These are phyloP conservation scores for Orchestes rusci DNA, from an alignment of 2,888 invertebrate genomes.

Conservation along the genomic window DNA sequence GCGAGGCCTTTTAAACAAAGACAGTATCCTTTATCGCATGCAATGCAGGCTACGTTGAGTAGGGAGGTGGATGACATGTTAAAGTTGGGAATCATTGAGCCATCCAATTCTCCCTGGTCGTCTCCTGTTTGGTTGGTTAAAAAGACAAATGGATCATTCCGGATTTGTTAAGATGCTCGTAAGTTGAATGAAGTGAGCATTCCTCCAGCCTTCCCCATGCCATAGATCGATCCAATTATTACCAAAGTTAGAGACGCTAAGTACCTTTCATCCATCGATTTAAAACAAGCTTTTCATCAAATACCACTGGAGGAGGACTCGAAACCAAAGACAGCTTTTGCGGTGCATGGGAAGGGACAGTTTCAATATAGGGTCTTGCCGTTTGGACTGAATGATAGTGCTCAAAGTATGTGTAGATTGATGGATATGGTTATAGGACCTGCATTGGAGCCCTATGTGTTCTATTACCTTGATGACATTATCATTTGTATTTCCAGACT, in stretches of 20 bases:
- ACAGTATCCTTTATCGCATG: conserved; percentile 13
- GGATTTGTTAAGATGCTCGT: conserved; percentile 34
- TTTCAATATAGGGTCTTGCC: neutral
- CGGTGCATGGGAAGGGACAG: too few species aligned
- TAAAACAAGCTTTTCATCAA: too few species aligned
- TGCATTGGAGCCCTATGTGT: too few species aligned
- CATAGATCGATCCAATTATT: too few species aligned
- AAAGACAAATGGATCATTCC: conserved; percentile 27
- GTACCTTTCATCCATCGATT: too few species aligned
- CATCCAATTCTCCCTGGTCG: conserved; percentile 30
- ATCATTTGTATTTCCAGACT: conserved; percentile 15
- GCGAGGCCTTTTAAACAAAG: conserved; percentile 9
- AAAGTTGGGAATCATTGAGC: conserved; percentile 16
- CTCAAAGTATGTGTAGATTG: neutral
- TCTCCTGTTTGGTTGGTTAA: too few species aligned
- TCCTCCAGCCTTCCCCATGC: too few species aligned
- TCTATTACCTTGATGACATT: too few species aligned
- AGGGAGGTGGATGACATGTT: conserved; percentile 11
- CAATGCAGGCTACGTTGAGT: conserved; percentile 7
- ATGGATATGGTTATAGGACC: neutral
- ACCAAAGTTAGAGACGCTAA: too few species aligned
- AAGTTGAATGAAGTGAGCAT: too few species aligned
- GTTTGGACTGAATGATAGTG: neutral
- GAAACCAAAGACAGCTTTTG: too few species aligned
- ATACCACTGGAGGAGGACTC: conserved; percentile 23